Base-by-base conservation (phyloP, 2,113 vertebrate species). In the Takifugu flavidus region DNA sequence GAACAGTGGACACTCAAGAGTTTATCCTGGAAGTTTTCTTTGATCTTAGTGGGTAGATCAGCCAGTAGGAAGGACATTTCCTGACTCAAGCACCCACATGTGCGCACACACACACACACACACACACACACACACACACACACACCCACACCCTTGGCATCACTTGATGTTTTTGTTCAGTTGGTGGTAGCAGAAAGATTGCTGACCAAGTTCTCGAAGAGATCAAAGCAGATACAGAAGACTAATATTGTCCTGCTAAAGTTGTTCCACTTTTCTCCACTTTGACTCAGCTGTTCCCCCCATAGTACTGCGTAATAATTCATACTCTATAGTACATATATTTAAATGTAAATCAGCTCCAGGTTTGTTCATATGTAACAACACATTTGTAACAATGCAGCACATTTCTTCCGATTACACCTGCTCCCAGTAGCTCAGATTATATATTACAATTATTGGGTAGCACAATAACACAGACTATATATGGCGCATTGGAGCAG, bases 21-120 rank as follows among this genome's bases (percentile, higher is more conserved):
- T 78, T 72, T 84, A 65, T 84, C 77, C 55, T 86, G 76, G 74
- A 81, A 78, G 76, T 78, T 73, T 13, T 11, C 83, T 87, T 87
- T 87, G 86, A 88, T 87, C 70, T 65, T 54, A 78, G 72, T 73
- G 72, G 59, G 49, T 28, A 72, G 64, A 82, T 74, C 71, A 71
- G 55, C 69, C 53, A 71, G 14, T 25, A 78, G 66, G 65, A 27
- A 76, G 70, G 62, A 64, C 69, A 75, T 44, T 70, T 69, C 62
- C 66, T 79, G 79, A 80, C 77, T 67, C 56, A 60, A 42, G 39
- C 42, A 26, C 43, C 27, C 44, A 29, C 49, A 49, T 53, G 55
- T 55, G 52, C 64, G 46, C 59, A 73, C 65, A 53, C n/a, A 53
- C 20, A 42, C 52, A 44, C 42, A 54, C 47, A 52, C 8, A 4